Base-by-base conservation (phyloP, 2,113 vertebrate genomes). In the Sclerurus mexicanus region DNA sequence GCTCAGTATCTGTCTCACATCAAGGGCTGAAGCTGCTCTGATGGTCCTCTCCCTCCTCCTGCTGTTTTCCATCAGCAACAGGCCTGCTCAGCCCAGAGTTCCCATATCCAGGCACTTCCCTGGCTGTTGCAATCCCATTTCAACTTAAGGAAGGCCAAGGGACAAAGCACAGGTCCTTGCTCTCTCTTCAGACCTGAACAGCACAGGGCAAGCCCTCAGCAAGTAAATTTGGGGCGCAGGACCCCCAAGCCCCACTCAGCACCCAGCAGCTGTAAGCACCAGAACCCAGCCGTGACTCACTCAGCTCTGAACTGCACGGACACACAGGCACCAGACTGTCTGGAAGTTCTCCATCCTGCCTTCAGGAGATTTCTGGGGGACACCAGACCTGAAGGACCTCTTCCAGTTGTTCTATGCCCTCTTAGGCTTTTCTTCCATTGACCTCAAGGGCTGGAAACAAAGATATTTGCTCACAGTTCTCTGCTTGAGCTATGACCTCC, bases 301-400 rank as follows among this genome's bases (percentile, higher is more conserved):
- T 71, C 11, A 0, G 85, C 79, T 80, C 72, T 15, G 47, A 88
- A 59, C 74, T 71, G 58, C 49, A 24, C 66, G 80, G 89, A 89
- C 74, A 2, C 7, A 1, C 80, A 73, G 83, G 90, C 85, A 95
- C 87, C 89, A 87, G 63, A 37, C 64, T 72, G 83, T 80, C 93
- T 96, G 85, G 17, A 83, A 92, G 85, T 39, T 92, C 80, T 56
- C 66, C 52, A 82, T 91, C 33, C 82, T 52, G 69, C 87, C 94
- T 78, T 84, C 14, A 8, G 91, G 93, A 67, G 18, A 58, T 74
- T 67, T 72, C 63, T 69, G 16, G 58, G n/a, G 64, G 37, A 90
- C 31, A 84, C 3, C 67, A 92, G 88, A 86, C 77, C 95, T 66
- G 55, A 90, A 87, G 71, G 69, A 88, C 75, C 55, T 68, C 44